These are phyloP conservation scores for Nymphalis io DNA, from an alignment of 1,140 invertebrate species.

Conservation along the genomic window DNA sequence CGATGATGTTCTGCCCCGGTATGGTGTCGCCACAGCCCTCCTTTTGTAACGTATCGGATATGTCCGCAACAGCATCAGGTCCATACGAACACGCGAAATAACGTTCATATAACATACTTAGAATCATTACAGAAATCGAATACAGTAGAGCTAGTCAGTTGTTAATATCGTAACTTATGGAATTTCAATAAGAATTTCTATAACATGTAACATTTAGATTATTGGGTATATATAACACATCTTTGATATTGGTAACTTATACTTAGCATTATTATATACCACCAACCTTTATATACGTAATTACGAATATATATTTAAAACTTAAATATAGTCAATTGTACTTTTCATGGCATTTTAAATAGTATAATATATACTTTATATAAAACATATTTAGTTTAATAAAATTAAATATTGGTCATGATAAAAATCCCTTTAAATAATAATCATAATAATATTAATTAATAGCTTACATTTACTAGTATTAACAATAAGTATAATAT, in stretches of 20 bases:
- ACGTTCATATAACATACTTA: background rate
- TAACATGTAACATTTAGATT: slow-evolving; percentile 5
- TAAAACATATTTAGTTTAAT: too few species aligned
- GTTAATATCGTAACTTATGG: background rate
- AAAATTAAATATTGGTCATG: too few species aligned
- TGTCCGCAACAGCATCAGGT: slow-evolving; percentile 71
- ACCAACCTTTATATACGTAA: too few species aligned
- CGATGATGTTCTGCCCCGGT: slow-evolving; percentile 72
- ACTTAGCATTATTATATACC: slow-evolving; percentile 12
- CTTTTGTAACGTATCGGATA: slow-evolving; percentile 73
- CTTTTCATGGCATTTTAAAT: too few species aligned
- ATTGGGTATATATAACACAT: slow-evolving; percentile 25
- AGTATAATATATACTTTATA: too few species aligned
- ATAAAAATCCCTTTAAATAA: too few species aligned
- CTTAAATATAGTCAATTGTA: too few species aligned
- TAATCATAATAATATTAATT: too few species aligned
- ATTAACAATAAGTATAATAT: slow-evolving; percentile 26
- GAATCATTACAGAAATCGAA: background rate
- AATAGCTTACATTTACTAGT: background rate
- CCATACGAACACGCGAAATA: slow-evolving; percentile 20
- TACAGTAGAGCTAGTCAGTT: slow-evolving; percentile 11
- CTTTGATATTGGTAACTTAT: slow-evolving; percentile 24
- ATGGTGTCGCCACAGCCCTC: slow-evolving; percentile 75
- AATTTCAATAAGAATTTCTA: background rate
- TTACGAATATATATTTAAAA: too few species aligned